Percentiles rank a stretch among this genome's conserved stretches.
Conservation (phyloP, 2,113 vertebrate species). For the Lathamus discolor region DNA sequence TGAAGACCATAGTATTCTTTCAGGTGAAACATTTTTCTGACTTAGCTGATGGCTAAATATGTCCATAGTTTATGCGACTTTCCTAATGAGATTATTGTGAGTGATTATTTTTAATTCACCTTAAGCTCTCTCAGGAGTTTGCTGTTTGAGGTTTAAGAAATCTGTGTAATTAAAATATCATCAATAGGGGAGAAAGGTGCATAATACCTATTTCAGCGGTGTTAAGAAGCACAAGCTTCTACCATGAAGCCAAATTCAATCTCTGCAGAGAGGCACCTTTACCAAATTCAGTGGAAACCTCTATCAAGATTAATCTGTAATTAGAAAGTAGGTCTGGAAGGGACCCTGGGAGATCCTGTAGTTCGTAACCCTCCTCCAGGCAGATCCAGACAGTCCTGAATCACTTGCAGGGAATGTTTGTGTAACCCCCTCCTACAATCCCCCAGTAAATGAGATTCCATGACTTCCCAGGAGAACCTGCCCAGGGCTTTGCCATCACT, state of each 20-base stretch:
- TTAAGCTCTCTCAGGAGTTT: background rate
- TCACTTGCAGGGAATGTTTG: background rate
- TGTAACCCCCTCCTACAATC: slow-evolving; percentile 20
- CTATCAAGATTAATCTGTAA: background rate
- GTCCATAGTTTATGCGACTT: background rate
- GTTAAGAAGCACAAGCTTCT: background rate
- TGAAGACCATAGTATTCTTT: background rate
- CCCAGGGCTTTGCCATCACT: background rate
- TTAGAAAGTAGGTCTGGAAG: background rate
- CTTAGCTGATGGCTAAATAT: background rate
- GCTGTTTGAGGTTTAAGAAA: background rate
- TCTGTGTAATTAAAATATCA: background rate
- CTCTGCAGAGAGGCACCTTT: background rate
- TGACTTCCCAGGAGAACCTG: background rate
- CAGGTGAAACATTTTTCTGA: background rate
- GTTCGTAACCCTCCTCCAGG: slow-evolving; percentile 32
- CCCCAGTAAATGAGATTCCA: slow-evolving; percentile 22
- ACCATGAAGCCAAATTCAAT: background rate
- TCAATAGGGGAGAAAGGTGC: background rate
- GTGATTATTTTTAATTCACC: background rate
- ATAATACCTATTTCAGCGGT: background rate
- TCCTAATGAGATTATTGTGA: background rate
- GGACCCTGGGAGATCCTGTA: background rate
- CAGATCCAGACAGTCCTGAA: background rate
- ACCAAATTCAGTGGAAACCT: background rate